Base-by-base conservation (phyloP, 1,140 invertebrate genomes). In the Aphis gossypii region DNA sequence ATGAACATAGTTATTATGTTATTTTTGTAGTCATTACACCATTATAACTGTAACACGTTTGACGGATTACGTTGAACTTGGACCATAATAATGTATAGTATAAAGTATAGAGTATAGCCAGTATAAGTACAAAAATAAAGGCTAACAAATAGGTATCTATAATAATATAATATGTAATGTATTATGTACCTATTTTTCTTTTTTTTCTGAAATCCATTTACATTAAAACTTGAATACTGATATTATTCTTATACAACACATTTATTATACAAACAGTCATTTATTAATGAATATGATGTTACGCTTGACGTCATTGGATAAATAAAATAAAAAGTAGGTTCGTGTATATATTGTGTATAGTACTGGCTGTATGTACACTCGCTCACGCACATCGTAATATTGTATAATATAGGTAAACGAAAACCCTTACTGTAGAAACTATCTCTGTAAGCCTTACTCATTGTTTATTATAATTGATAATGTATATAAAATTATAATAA, bases 241-340 rank as follows among this genome's bases (percentile, higher is more conserved):
- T 83, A 83, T 83, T 83, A 83, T 83, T 20, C 82, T 83, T 83
- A 41, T 83, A 7, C 35, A 21, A 21, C 20, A 82, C 21, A 41
- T 38, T 41, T 83, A 83, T 83, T 23, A 23, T 38, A 83, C 82
- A 83, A 82, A 83, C 41, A 83, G 38, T 83, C 2, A 83, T 83
- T 21, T 38, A 83, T 83, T 83, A 83, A 83, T 23, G 38, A 83
- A 83, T 83, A 83, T 83, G 35, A 38, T 83, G 35, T 83, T 83
- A 83, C 8, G 2, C 82, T 83, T 83, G 82, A 83, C 82, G 35
- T 83, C 82, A 83, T 38, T 35, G 38, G 5, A 83, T 83, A 83
- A 83, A 83, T 83, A 83, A 83, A 83, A 83, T 83, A 68, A 68
- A n/a, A 68, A 68, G 30, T 68, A 68, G 30, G 14, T n/a, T 68